Evolutionary conservation across 2,113 vertebrate genomes (phyloP), one percentile per base, ranked within the genome.

Genomic region (Pogonocichla stellata): DNA sequence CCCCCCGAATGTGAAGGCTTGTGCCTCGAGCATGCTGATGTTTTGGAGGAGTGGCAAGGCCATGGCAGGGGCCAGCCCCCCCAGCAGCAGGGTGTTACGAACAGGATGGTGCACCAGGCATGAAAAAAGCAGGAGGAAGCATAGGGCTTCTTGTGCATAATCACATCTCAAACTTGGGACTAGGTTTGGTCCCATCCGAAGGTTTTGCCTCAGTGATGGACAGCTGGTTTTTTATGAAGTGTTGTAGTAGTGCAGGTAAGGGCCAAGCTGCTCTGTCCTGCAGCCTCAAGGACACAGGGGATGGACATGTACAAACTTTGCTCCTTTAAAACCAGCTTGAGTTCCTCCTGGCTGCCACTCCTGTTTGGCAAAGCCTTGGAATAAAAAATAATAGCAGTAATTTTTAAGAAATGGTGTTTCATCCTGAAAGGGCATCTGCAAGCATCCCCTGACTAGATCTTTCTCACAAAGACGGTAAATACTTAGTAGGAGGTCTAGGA

Each of bases 21-120:
- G 17, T 26, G 33, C 33, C 66, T 25, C 0, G 0, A 54, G 19
- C 53, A 58, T 1, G 0, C 24, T 10, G 48, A 36, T n/a, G 17
- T 61, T 79, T 23, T 12, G 18, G 40, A 61, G 38, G 20, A 33
- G 15, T 15, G 31, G 23, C 20, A 33, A 25, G n/a, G 34, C 33
- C 9, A 14, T 2, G 40, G 16, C 5, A 15, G 16, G 8, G 2
- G 5, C 45, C 3, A 2, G 42, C 16, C 34, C 42, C 26, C 28
- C 58, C 40, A 8, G 58, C 47, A 71, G 36, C 5, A 4, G 34
- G 16, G 19, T 42, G 40, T n/a, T 3, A 2, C 5, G 26, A 6
- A 31, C 2, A 2, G 23, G 23, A 20, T 8, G 0, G 20, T 40
- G 48, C 62, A 53, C 6, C 25, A 31, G 43, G 43, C 6, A 4